A percentile compares a stretch with the other conserved stretches of the same genome.
phyloP scores from a whole-genome alignment of 2,888 invertebrate genomes.

The Anoncus sp. region DNA sequence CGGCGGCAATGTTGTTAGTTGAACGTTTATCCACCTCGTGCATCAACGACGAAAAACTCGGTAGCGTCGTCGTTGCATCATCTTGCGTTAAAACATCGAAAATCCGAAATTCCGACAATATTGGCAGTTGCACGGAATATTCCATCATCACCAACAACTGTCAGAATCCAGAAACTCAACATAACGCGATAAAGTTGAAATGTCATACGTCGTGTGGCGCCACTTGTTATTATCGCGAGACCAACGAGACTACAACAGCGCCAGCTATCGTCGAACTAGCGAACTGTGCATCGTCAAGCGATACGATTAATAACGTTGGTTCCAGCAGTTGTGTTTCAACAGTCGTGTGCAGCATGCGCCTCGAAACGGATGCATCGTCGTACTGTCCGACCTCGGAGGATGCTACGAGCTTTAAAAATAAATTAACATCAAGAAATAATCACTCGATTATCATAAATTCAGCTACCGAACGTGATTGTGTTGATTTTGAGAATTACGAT shows the following conservation, averaged over 20 bases:
- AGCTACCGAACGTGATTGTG: constrained; percentile 18
- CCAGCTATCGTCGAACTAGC: constrained; percentile 71
- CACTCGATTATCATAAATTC: constrained; percentile 22
- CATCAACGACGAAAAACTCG: constrained; percentile 35
- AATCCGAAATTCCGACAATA: constrained; percentile 51
- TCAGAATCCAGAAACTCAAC: constrained; percentile 59
- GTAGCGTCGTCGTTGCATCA: constrained; percentile 44
- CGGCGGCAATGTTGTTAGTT: constrained; percentile 7
- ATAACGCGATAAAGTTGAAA: constrained; percentile 38
- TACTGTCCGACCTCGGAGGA: constrained; percentile 77
- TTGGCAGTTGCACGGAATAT: constrained; percentile 41
- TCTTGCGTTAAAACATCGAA: constrained; percentile 33
- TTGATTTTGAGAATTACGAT: constrained; percentile 59
- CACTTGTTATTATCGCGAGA: constrained; percentile 33
- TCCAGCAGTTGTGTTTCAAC: constrained; percentile 78
- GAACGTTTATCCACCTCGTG: constrained; percentile 44
- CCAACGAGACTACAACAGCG: constrained; percentile 2
- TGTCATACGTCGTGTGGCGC: constrained; percentile 67
- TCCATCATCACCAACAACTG: constrained; percentile 47
- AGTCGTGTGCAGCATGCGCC: constrained; percentile 81
- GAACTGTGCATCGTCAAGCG: not conserved
- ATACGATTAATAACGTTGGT: too few relatives aligned
- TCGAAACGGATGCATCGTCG: constrained; percentile 77
- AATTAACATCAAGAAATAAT: constrained; percentile 43
- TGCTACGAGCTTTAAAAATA: constrained; percentile 67